Evolutionary conservation across 2,888 invertebrate species (phyloP).

Genomic region (Hyles lineata): DNA sequence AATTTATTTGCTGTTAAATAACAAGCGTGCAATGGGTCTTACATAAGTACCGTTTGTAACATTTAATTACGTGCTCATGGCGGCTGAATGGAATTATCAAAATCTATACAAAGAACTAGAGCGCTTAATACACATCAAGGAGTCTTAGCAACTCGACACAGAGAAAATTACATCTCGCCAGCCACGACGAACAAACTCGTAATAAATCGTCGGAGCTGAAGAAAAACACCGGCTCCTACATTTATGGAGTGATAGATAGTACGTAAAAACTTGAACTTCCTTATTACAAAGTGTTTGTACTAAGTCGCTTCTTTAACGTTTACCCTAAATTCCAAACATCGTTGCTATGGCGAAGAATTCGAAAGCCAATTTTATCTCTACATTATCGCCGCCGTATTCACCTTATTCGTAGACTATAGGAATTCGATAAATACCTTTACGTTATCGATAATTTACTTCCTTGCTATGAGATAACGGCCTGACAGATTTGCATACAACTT

Average conservation of each 20-base stretch:
- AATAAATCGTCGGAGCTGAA: slow-evolving; percentile 1
- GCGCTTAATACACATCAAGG: background rate
- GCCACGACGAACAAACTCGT: background rate
- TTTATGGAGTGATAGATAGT: slow-evolving; percentile 30
- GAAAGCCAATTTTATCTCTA: slow-evolving; percentile 19
- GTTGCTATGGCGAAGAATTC: slow-evolving; percentile 7
- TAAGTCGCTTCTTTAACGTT: slow-evolving; percentile 1
- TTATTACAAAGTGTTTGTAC: slow-evolving; percentile 20
- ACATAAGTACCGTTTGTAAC: too few species aligned
- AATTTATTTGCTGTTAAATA: too few species aligned
- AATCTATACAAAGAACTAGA: background rate
- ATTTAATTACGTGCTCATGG: too few species aligned
- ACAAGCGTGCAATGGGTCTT: too few species aligned
- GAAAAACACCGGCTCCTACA: slow-evolving; percentile 33
- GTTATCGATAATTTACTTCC: slow-evolving; percentile 2
- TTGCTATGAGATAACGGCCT: background rate
- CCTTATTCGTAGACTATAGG: background rate
- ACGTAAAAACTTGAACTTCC: slow-evolving; percentile 32
- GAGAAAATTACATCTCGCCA: slow-evolving; percentile 6
- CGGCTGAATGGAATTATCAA: background rate
- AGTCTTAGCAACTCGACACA: background rate
- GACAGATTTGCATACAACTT: background rate
- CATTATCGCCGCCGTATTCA: background rate
- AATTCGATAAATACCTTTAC: background rate
- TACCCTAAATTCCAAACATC: slow-evolving; percentile 21